These are phyloP conservation scores for Sus cebifrons DNA, from an alignment of 2,797 vertebrate species.

Conservation along the genomic window DNA sequence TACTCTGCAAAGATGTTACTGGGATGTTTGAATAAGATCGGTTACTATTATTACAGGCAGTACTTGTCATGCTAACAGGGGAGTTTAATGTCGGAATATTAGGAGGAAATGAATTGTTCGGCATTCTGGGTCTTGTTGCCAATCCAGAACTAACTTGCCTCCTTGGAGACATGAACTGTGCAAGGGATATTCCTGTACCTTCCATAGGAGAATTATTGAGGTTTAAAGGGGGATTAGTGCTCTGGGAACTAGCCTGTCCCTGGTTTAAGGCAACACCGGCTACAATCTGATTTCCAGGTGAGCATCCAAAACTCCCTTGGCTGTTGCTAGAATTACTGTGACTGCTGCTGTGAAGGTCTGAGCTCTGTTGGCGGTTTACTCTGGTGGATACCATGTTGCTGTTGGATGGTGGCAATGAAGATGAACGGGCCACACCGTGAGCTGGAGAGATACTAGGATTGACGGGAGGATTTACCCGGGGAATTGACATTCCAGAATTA, in stretches of 20 bases:
- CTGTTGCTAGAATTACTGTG: slow-evolving; percentile 89
- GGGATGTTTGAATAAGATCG: slow-evolving; percentile 88
- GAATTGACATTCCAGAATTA: slow-evolving; percentile 93
- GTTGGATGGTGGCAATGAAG: slow-evolving; percentile 90
- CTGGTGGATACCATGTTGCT: slow-evolving; percentile 90
- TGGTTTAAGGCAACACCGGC: slow-evolving; percentile 91
- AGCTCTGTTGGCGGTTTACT: slow-evolving; percentile 90
- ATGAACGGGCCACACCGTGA: slow-evolving; percentile 88
- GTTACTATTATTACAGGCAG: slow-evolving; percentile 86
- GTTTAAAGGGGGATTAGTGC: slow-evolving; percentile 89
- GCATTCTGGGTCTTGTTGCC: slow-evolving; percentile 92
- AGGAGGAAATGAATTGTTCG: slow-evolving; percentile 95
- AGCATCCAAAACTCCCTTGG: slow-evolving; percentile 91
- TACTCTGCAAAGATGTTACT: slow-evolving; percentile 87
- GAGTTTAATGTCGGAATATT: slow-evolving; percentile 91
- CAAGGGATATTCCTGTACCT: slow-evolving; percentile 94
- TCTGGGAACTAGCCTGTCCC: slow-evolving; percentile 91
- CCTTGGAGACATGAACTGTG: slow-evolving; percentile 96
- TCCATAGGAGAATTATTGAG: slow-evolving; percentile 92
- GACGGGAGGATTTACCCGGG: slow-evolving; percentile 91
- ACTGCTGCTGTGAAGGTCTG: slow-evolving; percentile 91
- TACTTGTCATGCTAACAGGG: slow-evolving; percentile 89
- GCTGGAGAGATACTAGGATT: slow-evolving; percentile 91
- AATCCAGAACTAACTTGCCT: slow-evolving; percentile 94
- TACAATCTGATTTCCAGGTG: slow-evolving; percentile 93